Conservation (phyloP, 2,888 invertebrate species). For the Andrena trimmerana region DNA sequence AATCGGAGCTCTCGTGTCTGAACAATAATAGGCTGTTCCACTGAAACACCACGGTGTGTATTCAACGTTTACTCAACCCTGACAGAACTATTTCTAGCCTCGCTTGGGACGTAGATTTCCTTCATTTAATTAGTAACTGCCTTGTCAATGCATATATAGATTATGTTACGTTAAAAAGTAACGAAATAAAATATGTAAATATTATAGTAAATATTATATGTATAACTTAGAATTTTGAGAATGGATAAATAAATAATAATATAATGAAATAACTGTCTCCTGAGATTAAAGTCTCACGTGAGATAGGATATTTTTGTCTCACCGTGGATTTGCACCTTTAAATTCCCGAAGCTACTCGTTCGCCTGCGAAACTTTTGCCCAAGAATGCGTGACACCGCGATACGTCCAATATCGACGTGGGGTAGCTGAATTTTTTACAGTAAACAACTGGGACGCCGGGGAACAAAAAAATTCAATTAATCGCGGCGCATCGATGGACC, state of each 20-base stretch:
- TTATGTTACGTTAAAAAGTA: no score
- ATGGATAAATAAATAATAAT: background rate
- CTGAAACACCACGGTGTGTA: background rate
- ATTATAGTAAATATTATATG: no score
- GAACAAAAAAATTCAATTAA: slow-evolving; percentile 6
- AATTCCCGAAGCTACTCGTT: background rate
- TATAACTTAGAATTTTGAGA: no score
- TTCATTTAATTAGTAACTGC: no score
- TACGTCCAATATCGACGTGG: background rate
- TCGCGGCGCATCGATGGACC: background rate
- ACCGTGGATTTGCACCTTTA: background rate
- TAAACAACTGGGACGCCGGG: background rate
- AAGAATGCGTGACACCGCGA: background rate
- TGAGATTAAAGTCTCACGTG: background rate
- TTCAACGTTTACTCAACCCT: background rate
- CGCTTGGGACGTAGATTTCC: no score
- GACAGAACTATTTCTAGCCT: no score
- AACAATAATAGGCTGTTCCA: slow-evolving; percentile 22
- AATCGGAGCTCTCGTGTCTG: slow-evolving; percentile 21
- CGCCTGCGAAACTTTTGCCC: background rate
- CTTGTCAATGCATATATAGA: no score
- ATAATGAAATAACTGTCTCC: background rate
- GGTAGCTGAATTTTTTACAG: background rate
- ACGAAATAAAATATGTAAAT: no score
- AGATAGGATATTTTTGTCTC: no score